Evolutionary conservation across 2,888 invertebrate species (phyloP).

Genomic region (Cosmia trapezina): DNA sequence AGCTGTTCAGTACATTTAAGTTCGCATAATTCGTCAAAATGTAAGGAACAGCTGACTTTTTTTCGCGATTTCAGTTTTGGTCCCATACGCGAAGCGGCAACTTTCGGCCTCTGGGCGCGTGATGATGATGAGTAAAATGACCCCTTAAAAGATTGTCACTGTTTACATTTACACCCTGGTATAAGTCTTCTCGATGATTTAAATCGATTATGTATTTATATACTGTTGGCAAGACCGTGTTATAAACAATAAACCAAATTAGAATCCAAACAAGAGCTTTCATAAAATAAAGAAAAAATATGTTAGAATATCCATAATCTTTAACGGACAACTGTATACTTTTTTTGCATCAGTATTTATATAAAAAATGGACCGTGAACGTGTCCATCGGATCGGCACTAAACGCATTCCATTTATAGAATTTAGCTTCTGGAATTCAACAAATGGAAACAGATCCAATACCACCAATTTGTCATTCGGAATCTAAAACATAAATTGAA

Average conservation of each 20-base stretch:
- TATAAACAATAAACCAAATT: background rate
- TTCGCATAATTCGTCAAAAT: too few relatives aligned
- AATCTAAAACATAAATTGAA: constrained; percentile 49
- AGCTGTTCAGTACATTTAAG: too few relatives aligned
- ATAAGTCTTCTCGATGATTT: background rate
- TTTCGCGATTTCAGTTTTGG: too few relatives aligned
- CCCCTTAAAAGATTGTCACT: too few relatives aligned
- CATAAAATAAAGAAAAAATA: background rate
- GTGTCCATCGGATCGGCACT: background rate
- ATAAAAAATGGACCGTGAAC: background rate
- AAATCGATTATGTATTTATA: background rate
- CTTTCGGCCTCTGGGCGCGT: too few relatives aligned
- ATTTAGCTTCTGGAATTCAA: constrained; percentile 8
- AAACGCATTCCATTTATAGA: background rate
- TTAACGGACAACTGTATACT: background rate
- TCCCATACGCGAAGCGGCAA: too few relatives aligned
- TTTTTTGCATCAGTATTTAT: background rate
- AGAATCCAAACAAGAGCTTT: background rate
- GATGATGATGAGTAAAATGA: too few relatives aligned
- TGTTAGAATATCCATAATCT: background rate
- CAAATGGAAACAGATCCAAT: constrained; percentile 22
- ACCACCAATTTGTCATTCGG: constrained; percentile 33
- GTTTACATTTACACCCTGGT: too few relatives aligned
- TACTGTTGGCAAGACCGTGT: background rate
- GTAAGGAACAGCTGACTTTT: too few relatives aligned